Conservation (phyloP, 2,888 invertebrate genomes). For the Thymelicus sylvestris region DNA sequence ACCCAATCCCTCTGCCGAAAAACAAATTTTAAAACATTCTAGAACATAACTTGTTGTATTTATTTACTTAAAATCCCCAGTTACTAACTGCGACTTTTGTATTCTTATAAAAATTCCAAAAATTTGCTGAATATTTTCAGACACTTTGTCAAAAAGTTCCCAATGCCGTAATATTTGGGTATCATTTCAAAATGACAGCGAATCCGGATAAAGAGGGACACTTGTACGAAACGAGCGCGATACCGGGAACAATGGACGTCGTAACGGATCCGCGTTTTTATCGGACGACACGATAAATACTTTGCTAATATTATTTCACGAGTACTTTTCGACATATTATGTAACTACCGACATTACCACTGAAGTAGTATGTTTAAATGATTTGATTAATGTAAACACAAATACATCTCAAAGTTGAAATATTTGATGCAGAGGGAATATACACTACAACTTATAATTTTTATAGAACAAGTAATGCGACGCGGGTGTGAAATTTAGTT, state of each 20-base stretch:
- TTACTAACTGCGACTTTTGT: background rate
- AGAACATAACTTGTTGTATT: too few relatives aligned
- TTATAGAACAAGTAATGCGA: too few relatives aligned
- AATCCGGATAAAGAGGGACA: slow-evolving; percentile 21
- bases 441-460: too few relatives aligned
- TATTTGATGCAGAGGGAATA: too few relatives aligned
- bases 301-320: background rate
- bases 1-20: too few relatives aligned
- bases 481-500: too few relatives aligned
- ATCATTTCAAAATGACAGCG: slow-evolving; percentile 21
- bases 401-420: too few relatives aligned
- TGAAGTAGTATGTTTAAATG: too few relatives aligned
- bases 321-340: background rate
- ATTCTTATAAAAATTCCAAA: slow-evolving; percentile 1
- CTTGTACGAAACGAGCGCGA: slow-evolving; percentile 18
- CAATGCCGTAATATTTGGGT: slow-evolving; percentile 13
- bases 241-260: slow-evolving; percentile 21
- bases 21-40: too few relatives aligned
- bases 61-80: background rate
- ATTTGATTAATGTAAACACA: too few relatives aligned
- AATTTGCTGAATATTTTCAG: background rate
- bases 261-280: background rate
- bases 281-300: slow-evolving; percentile 5
- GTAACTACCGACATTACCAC: background rate
- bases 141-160: slow-evolving; percentile 10